Conservation (phyloP, 2,797 vertebrate genomes). For the Meda fulgida region DNA sequence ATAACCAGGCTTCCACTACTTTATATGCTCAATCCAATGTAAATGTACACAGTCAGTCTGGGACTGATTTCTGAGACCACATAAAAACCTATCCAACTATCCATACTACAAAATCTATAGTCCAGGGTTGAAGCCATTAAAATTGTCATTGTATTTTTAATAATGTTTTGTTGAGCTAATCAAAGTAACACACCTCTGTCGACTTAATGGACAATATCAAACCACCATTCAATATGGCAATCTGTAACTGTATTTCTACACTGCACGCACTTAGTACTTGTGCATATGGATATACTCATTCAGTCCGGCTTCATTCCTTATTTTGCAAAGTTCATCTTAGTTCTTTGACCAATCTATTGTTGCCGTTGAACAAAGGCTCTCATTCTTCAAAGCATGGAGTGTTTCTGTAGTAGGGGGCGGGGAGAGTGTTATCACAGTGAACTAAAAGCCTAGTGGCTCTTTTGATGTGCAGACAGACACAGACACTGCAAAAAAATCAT, state of each 20-base stretch:
- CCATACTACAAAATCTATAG: not conserved
- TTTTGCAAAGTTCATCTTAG: constrained; percentile 24
- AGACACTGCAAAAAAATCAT: not conserved
- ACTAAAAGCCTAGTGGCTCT: constrained; percentile 14
- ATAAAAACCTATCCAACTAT: not conserved
- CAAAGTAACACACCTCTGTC: not conserved
- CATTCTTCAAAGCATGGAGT: constrained; percentile 25
- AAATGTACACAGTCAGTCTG: not conserved
- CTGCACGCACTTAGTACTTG: not conserved
- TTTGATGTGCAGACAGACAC: constrained; percentile 27
- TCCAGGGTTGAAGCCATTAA: not conserved
- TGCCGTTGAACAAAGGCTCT: constrained; percentile 19
- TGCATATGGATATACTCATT: not conserved
- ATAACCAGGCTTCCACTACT: not conserved
- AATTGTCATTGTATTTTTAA: not conserved
- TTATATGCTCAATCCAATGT: not conserved
- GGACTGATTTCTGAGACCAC: not conserved
- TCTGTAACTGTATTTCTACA: not conserved
- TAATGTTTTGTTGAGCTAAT: not conserved
- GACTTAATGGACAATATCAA: not conserved
- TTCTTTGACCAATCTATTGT: constrained; percentile 37
- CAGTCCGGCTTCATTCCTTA: constrained; percentile 5
- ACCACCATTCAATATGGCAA: not conserved
- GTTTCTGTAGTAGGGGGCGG: constrained; percentile 29
- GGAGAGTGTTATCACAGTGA: constrained; percentile 32